Percentiles rank a stretch among this genome's conserved stretches.
Conservation (phyloP, 2,113 vertebrate genomes). For the Rhineura floridana region DNA sequence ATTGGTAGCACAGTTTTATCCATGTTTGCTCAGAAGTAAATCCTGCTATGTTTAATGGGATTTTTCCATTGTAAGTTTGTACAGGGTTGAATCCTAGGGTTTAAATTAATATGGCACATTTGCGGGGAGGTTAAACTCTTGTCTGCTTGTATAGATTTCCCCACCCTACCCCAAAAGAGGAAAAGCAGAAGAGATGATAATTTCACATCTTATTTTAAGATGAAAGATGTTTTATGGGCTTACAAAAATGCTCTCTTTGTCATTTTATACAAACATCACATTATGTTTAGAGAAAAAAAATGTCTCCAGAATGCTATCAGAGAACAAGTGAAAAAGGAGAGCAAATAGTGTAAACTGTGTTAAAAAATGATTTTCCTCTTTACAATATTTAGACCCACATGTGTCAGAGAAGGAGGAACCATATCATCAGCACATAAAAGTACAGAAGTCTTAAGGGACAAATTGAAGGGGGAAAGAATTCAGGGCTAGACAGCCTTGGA, state of each 20-base stretch:
- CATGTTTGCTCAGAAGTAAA: neutral
- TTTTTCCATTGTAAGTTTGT: neutral
- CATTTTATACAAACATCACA: neutral
- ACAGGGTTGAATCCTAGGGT: neutral
- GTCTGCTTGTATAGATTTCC: neutral
- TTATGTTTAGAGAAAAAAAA: conserved; percentile 34
- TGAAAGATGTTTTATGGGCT: conserved; percentile 3
- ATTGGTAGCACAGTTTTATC: neutral
- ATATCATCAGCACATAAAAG: too few species aligned
- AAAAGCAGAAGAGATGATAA: neutral
- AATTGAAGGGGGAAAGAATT: too few species aligned
- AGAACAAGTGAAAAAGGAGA: neutral
- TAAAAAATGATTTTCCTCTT: too few species aligned
- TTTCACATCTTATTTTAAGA: conserved; percentile 32
- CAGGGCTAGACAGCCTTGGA: too few species aligned
- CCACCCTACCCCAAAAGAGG: neutral
- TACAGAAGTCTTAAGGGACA: too few species aligned
- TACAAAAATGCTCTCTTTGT: neutral
- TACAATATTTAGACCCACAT: too few species aligned
- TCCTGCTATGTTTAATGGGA: neutral
- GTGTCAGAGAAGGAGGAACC: too few species aligned
- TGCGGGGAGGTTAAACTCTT: neutral
- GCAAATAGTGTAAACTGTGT: conserved; percentile 8
- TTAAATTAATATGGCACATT: neutral
- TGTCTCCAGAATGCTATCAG: conserved; percentile 18